Evolutionary conservation across 2,888 invertebrate species (phyloP).

Genomic region (Tenthredo notha): DNA sequence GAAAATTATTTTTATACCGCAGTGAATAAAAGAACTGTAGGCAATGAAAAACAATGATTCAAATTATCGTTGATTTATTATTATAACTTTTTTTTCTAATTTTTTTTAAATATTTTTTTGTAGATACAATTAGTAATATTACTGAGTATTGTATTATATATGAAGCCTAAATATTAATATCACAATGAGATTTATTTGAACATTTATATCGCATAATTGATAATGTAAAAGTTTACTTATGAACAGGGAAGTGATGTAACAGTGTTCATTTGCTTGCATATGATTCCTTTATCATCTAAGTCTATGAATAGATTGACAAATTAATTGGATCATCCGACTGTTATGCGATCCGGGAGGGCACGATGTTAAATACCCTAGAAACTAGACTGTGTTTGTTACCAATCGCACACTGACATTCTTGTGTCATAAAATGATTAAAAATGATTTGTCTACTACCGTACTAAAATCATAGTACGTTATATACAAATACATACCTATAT

Average conservation of each 20-base stretch:
- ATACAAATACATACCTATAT: background rate
- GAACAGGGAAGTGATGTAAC: conserved; percentile 27
- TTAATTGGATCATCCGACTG: conserved; percentile 49
- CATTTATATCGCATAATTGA: conserved; percentile 42
- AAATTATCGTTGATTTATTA: conserved; percentile 6
- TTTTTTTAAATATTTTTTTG: conserved; percentile 9
- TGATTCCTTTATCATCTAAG: conserved; percentile 47
- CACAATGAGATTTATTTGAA: conserved; percentile 40
- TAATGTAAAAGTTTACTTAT: conserved; percentile 18
- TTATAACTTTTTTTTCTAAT: background rate
- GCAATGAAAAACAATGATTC: conserved; percentile 5
- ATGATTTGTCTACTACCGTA: conserved; percentile 17
- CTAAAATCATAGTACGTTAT: background rate
- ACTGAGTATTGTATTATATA: conserved; percentile 39
- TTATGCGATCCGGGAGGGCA: conserved; percentile 31
- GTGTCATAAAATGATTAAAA: conserved; percentile 14
- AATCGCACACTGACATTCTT: conserved; percentile 30
- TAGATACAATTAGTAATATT: conserved; percentile 28
- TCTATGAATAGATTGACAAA: conserved; percentile 48
- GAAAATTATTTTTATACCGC: conserved; percentile 42
- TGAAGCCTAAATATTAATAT: background rate
- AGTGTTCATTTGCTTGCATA: conserved; percentile 40
- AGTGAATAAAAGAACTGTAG: conserved; percentile 14
- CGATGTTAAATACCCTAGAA: background rate
- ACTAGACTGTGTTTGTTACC: conserved; percentile 43